These are phyloP conservation scores for Ochropleura plecta DNA, from an alignment of 2,888 invertebrate species.

Conservation along the genomic window DNA sequence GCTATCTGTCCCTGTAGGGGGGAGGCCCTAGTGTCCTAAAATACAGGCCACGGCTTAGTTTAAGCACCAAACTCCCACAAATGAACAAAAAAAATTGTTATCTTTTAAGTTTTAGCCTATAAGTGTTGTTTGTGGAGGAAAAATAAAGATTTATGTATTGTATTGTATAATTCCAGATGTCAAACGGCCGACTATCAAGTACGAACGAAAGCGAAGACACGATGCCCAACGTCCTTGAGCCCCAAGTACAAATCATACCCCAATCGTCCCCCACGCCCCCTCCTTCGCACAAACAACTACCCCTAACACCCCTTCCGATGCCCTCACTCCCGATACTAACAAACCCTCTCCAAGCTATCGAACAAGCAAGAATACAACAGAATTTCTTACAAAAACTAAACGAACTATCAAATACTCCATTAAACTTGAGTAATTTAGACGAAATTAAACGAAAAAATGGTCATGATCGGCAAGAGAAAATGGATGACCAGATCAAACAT, in stretches of 20 bases:
- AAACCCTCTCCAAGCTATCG: conserved; percentile 84
- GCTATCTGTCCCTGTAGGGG: no score
- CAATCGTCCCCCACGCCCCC: conserved; percentile 83
- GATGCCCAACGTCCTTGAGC: conserved; percentile 87
- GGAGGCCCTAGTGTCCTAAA: no score
- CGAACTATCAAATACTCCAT: conserved; percentile 86
- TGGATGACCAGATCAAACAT: conserved; percentile 75
- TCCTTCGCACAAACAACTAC: conserved; percentile 68
- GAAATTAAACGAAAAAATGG: conserved; percentile 76
- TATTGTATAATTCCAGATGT: conserved; percentile 78
- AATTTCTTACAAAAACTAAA: conserved; percentile 84
- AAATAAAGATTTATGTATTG: no score
- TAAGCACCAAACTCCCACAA: no score
- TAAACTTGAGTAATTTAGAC: conserved; percentile 87
- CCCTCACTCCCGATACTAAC: conserved; percentile 74
- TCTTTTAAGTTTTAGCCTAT: no score
- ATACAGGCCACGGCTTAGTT: no score
- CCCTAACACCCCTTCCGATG: conserved; percentile 68
- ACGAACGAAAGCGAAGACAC: conserved; percentile 90
- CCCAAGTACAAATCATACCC: conserved; percentile 86
- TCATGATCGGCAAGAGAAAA: conserved; percentile 73
- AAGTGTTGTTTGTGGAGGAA: no score
- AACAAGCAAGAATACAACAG: conserved; percentile 86
- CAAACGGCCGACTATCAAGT: conserved; percentile 88
- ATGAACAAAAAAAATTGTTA: no score